phyloP scores from a whole-genome alignment of 2,113 vertebrate genomes.

The Sphyrna mokarran region DNA sequence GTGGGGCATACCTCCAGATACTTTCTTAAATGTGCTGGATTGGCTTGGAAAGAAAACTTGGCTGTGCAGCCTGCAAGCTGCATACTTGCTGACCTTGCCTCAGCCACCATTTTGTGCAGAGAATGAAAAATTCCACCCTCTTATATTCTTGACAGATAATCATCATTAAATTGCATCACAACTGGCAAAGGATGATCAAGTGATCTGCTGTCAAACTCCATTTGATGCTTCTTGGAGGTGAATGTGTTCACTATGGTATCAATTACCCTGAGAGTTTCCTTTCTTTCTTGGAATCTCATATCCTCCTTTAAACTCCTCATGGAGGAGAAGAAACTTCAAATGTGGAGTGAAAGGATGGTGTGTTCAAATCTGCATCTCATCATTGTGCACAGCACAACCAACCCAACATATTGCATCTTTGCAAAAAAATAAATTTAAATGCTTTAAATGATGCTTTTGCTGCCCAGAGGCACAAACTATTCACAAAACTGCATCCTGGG shows the following conservation, averaged over 20 bases:
- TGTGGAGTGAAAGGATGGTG: not conserved
- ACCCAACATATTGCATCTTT: not conserved
- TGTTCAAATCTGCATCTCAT: not conserved
- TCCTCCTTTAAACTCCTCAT: not conserved
- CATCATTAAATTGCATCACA: not conserved
- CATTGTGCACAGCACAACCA: not conserved
- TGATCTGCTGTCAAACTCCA: not conserved
- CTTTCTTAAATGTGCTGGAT: too few relatives aligned
- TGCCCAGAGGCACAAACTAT: not conserved
- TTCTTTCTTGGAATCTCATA: not conserved
- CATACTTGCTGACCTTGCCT: too few relatives aligned
- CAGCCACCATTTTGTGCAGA: too few relatives aligned
- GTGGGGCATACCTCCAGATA: too few relatives aligned
- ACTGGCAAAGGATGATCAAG: not conserved
- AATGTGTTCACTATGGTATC: not conserved
- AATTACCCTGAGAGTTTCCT: not conserved
- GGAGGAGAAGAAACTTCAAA: not conserved
- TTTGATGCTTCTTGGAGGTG: not conserved
- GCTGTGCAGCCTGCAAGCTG: too few relatives aligned
- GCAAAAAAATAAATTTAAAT: not conserved
- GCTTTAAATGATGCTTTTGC: not conserved
- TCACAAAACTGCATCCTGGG: not conserved
- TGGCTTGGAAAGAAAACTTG: too few relatives aligned
- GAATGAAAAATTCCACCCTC: not conserved
- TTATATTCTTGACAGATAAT: not conserved